A percentile compares a stretch with the other conserved stretches of the same genome.
These are phyloP conservation scores for Borostomias antarcticus DNA, from an alignment of 2,797 vertebrate genomes.

Conservation along the genomic window DNA sequence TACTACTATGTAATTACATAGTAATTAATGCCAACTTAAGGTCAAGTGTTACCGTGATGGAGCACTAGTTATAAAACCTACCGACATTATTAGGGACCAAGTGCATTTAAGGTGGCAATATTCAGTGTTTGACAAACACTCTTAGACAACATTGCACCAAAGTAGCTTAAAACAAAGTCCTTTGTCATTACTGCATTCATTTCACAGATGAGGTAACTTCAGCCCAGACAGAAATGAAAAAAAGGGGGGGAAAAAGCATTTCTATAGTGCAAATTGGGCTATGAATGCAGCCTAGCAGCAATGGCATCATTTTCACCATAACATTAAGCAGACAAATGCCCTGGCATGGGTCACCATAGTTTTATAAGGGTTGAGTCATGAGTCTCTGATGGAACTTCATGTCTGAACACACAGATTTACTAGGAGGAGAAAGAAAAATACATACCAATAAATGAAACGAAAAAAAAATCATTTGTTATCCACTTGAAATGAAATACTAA, in stretches of 20 bases:
- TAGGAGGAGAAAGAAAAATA: slow-evolving; percentile 32
- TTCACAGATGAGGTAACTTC: slow-evolving; percentile 67
- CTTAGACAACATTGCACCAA: slow-evolving; percentile 52
- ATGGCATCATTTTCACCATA: slow-evolving; percentile 33
- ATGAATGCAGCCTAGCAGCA: slow-evolving; percentile 42
- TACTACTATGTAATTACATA: too few relatives aligned
- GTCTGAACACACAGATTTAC: slow-evolving; percentile 19
- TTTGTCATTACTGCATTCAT: slow-evolving; percentile 35
- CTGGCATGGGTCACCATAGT: slow-evolving; percentile 27
- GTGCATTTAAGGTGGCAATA: slow-evolving; percentile 56
- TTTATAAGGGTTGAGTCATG: slow-evolving; percentile 30
- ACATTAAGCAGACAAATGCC: slow-evolving; percentile 46
- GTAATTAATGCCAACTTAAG: too few relatives aligned
- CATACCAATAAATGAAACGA: slow-evolving; percentile 19
- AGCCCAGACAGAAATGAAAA: slow-evolving; percentile 48
- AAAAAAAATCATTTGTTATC: slow-evolving; percentile 4
- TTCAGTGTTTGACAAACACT: slow-evolving; percentile 33
- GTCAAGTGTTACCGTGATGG: too few relatives aligned
- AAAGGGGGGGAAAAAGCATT: slow-evolving; percentile 61
- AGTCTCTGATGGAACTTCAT: slow-evolving; percentile 25
- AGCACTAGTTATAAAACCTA: slow-evolving; percentile 2
- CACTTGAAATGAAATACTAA: slow-evolving; percentile 41
- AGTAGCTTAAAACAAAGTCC: slow-evolving; percentile 44
- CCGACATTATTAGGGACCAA: slow-evolving; percentile 41
- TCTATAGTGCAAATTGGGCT: slow-evolving; percentile 71